phyloP scores from a whole-genome alignment of 1,140 invertebrate species.

The Macrostomum lignano region DNA sequence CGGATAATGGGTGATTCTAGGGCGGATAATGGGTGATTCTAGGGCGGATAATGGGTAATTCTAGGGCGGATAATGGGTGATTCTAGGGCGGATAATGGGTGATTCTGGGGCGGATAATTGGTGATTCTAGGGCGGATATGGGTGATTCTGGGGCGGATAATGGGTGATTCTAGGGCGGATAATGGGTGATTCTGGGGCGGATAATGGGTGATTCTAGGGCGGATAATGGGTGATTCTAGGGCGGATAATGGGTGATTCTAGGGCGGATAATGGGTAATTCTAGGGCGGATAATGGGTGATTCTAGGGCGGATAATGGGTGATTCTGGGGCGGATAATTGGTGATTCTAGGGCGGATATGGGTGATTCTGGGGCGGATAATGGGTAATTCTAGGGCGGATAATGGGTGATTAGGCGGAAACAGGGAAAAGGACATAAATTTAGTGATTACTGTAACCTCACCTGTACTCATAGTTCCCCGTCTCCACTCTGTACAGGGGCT shows the following conservation, averaged over 20 bases:
- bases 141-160: background rate
- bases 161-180: background rate
- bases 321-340: background rate
- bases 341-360: background rate
- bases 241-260: background rate
- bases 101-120: background rate
- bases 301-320: background rate
- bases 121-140: background rate
- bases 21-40: background rate
- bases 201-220: background rate
- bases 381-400: background rate
- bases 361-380: background rate
- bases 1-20: background rate
- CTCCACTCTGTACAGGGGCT: slow-evolving; percentile 66
- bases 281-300: background rate
- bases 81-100: background rate
- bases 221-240: background rate
- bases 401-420: slow-evolving; percentile 4
- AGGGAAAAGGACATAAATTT: slow-evolving; percentile 3
- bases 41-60: background rate
- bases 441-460: slow-evolving; percentile 15
- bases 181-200: background rate
- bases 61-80: background rate
- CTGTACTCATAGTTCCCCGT: slow-evolving; percentile 85
- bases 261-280: background rate